phyloP scores from a whole-genome alignment of 2,888 invertebrate species.

The Trachelus iudaicus region DNA sequence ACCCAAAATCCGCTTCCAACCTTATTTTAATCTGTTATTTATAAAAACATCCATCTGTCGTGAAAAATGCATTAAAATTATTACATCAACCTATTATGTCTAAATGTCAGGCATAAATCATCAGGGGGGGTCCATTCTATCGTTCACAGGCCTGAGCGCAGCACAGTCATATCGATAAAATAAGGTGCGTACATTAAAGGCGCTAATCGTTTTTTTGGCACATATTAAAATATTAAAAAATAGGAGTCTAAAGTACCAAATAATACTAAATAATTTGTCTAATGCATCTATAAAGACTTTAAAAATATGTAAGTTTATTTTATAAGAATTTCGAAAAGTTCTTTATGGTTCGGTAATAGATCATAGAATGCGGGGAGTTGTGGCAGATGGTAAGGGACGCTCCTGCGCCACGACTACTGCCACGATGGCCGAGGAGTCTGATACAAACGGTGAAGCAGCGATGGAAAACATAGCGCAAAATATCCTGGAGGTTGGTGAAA shows the following conservation, averaged over 20 bases:
- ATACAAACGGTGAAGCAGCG: constrained; percentile 55
- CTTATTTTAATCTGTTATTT: neutral
- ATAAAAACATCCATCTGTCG: neutral
- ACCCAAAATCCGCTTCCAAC: neutral
- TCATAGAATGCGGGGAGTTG: neutral
- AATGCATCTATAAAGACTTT: neutral
- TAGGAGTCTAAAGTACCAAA: neutral
- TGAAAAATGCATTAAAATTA: neutral
- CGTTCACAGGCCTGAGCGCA: neutral
- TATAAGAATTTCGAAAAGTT: neutral
- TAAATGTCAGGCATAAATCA: neutral
- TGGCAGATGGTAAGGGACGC: constrained; percentile 18
- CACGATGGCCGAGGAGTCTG: constrained; percentile 64
- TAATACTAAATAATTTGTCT: neutral
- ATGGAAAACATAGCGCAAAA: constrained; percentile 58
- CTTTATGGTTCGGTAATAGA: neutral
- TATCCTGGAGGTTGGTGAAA: constrained; percentile 52
- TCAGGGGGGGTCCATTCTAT: neutral
- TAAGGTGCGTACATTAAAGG: constrained; percentile 34
- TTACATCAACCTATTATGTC: neutral
- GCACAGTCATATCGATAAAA: constrained; percentile 41
- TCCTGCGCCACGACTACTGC: constrained; percentile 54
- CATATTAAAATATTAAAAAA: no score
- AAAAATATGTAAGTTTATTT: neutral
- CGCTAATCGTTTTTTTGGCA: neutral